Evolutionary conservation across 1,140 invertebrate genomes (phyloP).

Genomic region (Holcopasites calliopsidis): DNA sequence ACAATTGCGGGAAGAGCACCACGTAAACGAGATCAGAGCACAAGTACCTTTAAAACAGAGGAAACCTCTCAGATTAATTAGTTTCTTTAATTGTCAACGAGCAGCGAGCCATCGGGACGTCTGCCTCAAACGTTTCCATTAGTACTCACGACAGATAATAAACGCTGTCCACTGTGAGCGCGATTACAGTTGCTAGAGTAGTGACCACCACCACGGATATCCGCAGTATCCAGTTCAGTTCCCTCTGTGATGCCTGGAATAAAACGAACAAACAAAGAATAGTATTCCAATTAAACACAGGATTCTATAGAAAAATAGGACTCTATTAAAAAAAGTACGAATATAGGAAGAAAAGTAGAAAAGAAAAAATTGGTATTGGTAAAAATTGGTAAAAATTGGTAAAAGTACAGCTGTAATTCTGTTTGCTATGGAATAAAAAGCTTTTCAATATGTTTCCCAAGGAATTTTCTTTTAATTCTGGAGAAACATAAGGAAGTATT

Average conservation of each 20-base stretch:
- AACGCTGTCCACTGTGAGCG: constrained; percentile 87
- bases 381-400: too few relatives aligned
- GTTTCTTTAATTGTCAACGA: neutral
- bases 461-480: too few relatives aligned
- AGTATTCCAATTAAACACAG: too few relatives aligned
- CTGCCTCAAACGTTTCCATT: constrained; percentile 36
- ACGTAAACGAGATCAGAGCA: constrained; percentile 91
- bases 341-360: too few relatives aligned
- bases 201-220: constrained; percentile 86
- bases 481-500: too few relatives aligned
- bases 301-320: too few relatives aligned
- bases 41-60: constrained; percentile 79
- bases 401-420: too few relatives aligned
- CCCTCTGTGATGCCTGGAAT: constrained; percentile 85
- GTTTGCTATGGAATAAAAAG: too few relatives aligned
- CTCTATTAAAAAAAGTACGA: too few relatives aligned
- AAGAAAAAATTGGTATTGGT: too few relatives aligned
- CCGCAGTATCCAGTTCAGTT: constrained; percentile 88
- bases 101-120: neutral
- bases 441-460: too few relatives aligned
- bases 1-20: constrained; percentile 89
- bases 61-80: neutral
- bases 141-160: constrained; percentile 87
- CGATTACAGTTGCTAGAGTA: constrained; percentile 85
- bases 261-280: neutral